A percentile compares a stretch with the other conserved stretches of the same genome.
These are phyloP conservation scores for Amphipoea lucens DNA, from an alignment of 2,888 invertebrate species.

Conservation along the genomic window DNA sequence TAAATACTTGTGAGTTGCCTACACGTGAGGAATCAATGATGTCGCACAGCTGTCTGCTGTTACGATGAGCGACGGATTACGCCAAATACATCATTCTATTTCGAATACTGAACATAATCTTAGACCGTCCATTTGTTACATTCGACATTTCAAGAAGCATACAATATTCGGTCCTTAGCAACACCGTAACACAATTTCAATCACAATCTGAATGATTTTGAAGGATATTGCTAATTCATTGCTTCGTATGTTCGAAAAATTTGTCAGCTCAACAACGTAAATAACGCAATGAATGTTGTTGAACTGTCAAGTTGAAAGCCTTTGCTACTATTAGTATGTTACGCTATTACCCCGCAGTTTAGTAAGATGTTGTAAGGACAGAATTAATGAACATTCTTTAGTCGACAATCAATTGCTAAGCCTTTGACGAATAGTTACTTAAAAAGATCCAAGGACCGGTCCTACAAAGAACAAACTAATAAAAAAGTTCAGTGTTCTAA, in stretches of 20 bases:
- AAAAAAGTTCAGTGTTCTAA: constrained; percentile 13
- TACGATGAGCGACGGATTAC: constrained; percentile 44
- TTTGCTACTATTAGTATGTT: background rate
- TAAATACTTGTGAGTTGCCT: constrained; percentile 36
- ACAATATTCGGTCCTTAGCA: background rate
- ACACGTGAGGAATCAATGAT: constrained; percentile 39
- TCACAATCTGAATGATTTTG: background rate
- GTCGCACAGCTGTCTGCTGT: constrained; percentile 39
- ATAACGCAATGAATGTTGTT: background rate
- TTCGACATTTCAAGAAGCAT: background rate
- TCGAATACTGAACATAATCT: constrained; percentile 15
- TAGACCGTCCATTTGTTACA: constrained; percentile 6
- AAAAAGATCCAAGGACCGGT: background rate
- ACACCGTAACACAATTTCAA: background rate
- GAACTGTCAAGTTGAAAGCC: background rate
- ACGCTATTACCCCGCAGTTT: background rate
- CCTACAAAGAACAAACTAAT: constrained; percentile 11
- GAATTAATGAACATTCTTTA: constrained; percentile 29
- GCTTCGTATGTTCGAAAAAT: background rate
- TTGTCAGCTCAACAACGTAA: background rate
- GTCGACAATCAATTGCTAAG: background rate
- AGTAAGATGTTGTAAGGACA: background rate
- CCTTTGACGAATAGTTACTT: constrained; percentile 6
- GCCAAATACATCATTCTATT: constrained; percentile 21
- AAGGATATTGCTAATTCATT: background rate